phyloP scores from a whole-genome alignment of 2,888 invertebrate species.

The Apodemia hepburni region DNA sequence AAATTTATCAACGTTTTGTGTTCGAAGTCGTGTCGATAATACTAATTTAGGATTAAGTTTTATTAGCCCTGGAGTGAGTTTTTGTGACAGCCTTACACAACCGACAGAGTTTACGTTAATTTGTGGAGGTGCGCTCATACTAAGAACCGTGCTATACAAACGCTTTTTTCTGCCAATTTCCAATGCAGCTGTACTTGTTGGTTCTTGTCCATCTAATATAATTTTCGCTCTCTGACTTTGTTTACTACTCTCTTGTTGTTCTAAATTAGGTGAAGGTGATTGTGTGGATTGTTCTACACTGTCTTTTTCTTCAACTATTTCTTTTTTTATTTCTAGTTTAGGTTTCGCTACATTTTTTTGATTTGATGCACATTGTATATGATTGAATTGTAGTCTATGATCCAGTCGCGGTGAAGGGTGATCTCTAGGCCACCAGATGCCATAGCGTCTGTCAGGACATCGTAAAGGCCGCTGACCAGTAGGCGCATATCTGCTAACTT shows the following conservation, averaged over 20 bases:
- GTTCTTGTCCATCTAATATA: conserved; percentile 44
- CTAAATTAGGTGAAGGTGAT: conserved; percentile 37
- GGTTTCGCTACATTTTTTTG: conserved; percentile 28
- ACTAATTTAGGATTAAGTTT: conserved; percentile 67
- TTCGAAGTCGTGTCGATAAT: conserved; percentile 51
- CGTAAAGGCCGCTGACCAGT: conserved; percentile 58
- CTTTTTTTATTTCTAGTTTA: conserved; percentile 33
- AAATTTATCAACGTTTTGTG: conserved; percentile 59
- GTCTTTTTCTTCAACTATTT: conserved; percentile 26
- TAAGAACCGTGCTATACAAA: conserved; percentile 76
- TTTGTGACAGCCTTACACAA: conserved; percentile 58
- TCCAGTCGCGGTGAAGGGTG: conserved; percentile 52
- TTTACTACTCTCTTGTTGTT: conserved; percentile 38
- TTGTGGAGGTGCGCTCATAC: conserved; percentile 63
- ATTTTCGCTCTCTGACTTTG: conserved; percentile 1
- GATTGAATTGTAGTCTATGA: conserved; percentile 31
- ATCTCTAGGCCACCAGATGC: conserved; percentile 63
- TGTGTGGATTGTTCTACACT: conserved; percentile 5
- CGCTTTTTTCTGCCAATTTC: conserved; percentile 63
- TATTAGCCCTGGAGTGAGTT: conserved; percentile 60
- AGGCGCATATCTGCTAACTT: conserved; percentile 65
- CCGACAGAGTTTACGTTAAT: conserved; percentile 49
- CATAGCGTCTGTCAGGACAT: conserved; percentile 53
- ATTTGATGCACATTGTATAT: conserved; percentile 38
- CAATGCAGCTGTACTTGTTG: conserved; percentile 54